These are phyloP conservation scores for Pelobates fuscus DNA, from an alignment of 2,113 vertebrate species.

Conservation along the genomic window DNA sequence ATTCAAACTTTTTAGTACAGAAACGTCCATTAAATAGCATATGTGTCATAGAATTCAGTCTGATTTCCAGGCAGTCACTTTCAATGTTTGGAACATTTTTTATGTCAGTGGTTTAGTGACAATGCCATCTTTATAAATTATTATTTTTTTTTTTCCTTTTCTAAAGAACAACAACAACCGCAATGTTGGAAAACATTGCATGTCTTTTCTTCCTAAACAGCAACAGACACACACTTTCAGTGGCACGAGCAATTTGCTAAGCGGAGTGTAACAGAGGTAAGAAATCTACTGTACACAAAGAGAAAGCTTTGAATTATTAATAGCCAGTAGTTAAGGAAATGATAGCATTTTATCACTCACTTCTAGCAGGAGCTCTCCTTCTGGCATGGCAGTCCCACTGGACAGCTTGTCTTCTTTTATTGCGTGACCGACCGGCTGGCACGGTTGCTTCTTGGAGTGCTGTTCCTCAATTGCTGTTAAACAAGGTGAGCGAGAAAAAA, in stretches of 20 bases:
- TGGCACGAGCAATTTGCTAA: slow-evolving; percentile 45
- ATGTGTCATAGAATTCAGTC: not conserved
- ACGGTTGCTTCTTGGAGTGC: slow-evolving; percentile 67
- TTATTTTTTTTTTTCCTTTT: slow-evolving; percentile 1
- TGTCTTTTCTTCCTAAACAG: slow-evolving; percentile 44
- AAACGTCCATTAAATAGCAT: not conserved
- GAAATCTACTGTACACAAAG: slow-evolving; percentile 36
- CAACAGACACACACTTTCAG: slow-evolving; percentile 37
- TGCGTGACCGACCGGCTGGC: slow-evolving; percentile 61
- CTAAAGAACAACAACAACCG: slow-evolving; percentile 22
- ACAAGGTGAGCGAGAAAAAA: slow-evolving; percentile 51
- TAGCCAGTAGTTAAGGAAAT: slow-evolving; percentile 27
- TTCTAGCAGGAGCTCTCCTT: slow-evolving; percentile 88
- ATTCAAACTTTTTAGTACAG: no score
- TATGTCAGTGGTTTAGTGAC: slow-evolving; percentile 1
- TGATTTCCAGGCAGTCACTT: not conserved
- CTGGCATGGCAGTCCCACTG: slow-evolving; percentile 65
- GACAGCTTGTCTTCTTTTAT: slow-evolving; percentile 66
- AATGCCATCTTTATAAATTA: slow-evolving; percentile 4
- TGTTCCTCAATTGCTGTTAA: slow-evolving; percentile 81
- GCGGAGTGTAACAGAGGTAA: slow-evolving; percentile 31
- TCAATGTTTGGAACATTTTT: not conserved
- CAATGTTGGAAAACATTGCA: slow-evolving; percentile 47
- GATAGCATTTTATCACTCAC: slow-evolving; percentile 67
- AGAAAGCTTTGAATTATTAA: slow-evolving; percentile 42